Conservation (phyloP, 2,888 invertebrate genomes). For the Leistus spinibarbis region DNA sequence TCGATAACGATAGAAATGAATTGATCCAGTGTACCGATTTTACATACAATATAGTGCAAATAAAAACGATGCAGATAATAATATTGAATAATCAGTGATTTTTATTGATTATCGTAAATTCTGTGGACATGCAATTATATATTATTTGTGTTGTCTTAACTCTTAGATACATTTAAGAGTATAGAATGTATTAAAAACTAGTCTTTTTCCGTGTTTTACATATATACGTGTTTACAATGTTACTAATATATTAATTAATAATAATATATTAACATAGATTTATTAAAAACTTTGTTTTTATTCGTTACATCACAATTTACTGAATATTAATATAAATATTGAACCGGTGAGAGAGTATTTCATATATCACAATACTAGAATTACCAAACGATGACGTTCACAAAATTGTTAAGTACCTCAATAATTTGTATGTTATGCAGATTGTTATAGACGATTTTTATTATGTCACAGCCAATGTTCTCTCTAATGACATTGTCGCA, state of each 20-base stretch:
- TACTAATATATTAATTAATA: constrained; percentile 35
- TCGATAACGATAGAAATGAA: not conserved
- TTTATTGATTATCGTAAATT: constrained; percentile 6
- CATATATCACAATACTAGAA: constrained; percentile 8
- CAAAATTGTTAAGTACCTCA: constrained; percentile 1
- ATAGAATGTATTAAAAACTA: constrained; percentile 39
- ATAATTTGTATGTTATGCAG: constrained; percentile 29
- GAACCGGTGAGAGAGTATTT: constrained; percentile 5
- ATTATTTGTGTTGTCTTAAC: constrained; percentile 18
- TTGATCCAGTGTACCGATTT: not conserved
- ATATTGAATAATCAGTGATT: constrained; percentile 11
- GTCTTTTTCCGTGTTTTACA: constrained; percentile 34
- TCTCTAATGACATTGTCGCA: too few species aligned
- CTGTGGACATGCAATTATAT: constrained; percentile 19
- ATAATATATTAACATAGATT: constrained; percentile 39
- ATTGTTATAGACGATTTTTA: not conserved
- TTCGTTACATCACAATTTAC: constrained; percentile 26
- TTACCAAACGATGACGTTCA: constrained; percentile 26
- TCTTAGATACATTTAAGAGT: constrained; percentile 26
- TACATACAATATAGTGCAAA: constrained; percentile 23
- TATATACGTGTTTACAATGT: constrained; percentile 32
- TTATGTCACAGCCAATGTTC: too few species aligned
- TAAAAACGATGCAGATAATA: not conserved
- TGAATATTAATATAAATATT: constrained; percentile 25
- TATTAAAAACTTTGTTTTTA: constrained; percentile 21